Percentiles rank a stretch among this genome's conserved stretches.
Evolutionary conservation across 2,888 invertebrate species (phyloP).

Genomic region (Volucella inanis): DNA sequence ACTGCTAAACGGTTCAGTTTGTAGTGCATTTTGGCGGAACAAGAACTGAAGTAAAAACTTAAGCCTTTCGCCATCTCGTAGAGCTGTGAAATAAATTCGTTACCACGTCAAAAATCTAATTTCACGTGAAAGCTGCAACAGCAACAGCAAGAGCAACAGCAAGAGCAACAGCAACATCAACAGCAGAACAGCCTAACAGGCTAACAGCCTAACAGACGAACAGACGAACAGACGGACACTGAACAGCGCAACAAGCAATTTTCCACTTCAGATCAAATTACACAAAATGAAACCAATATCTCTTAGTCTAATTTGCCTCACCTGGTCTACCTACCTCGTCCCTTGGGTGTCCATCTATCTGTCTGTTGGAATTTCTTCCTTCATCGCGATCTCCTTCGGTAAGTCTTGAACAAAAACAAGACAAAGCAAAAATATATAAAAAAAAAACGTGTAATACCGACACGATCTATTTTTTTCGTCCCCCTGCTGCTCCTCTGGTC

Average conservation of each 20-base stretch:
- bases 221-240: constrained; percentile 8
- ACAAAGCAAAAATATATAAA: too few relatives aligned
- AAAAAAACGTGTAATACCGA: constrained; percentile 59
- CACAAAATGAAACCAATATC: constrained; percentile 75
- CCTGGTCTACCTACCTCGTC: constrained; percentile 19
- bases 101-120: constrained; percentile 70
- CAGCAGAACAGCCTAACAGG: too few relatives aligned
- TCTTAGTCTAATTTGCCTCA: constrained; percentile 70
- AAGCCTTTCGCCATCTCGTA: constrained; percentile 64
- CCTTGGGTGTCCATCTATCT: constrained; percentile 21
- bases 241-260: constrained; percentile 69
- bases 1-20: constrained; percentile 35
- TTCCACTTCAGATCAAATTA: constrained; percentile 75
- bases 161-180: too few relatives aligned
- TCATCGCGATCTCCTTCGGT: constrained; percentile 28
- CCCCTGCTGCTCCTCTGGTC: constrained; percentile 8
- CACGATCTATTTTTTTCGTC: constrained; percentile 63
- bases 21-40: constrained; percentile 40
- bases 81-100: constrained; percentile 66
- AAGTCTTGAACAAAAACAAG: too few relatives aligned
- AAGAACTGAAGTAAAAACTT: constrained; percentile 20
- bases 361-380: constrained; percentile 48
- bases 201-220: neutral
- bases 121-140: constrained; percentile 49
- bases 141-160: too few relatives aligned